A percentile compares a stretch with the other conserved stretches of the same genome.
These are phyloP conservation scores for Cyaniris semiargus DNA, from an alignment of 2,888 invertebrate species.

Conservation along the genomic window DNA sequence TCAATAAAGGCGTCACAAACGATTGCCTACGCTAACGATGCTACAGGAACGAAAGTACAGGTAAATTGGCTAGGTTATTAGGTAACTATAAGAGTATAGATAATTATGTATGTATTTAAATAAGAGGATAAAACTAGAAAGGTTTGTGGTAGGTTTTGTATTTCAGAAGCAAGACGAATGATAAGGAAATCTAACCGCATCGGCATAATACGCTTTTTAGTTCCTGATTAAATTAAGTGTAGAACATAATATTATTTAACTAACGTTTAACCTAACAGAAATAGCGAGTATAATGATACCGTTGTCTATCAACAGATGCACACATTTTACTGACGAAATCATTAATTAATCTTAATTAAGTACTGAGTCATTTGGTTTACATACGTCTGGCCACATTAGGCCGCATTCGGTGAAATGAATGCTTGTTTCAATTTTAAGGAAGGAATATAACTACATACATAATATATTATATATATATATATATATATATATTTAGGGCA, in stretches of 20 bases:
- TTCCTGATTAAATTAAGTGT: not conserved
- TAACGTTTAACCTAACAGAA: not conserved
- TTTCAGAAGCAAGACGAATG: not conserved
- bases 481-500: too few species aligned
- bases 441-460: too few species aligned
- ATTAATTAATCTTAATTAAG: not conserved
- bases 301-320: slow-evolving; percentile 5
- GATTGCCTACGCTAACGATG: not conserved
- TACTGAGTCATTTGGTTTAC: not conserved
- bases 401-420: not conserved
- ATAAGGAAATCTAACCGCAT: not conserved
- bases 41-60: not conserved
- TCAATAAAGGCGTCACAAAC: not conserved
- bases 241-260: not conserved
- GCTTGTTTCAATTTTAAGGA: not conserved
- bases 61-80: not conserved
- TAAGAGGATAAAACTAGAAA: too few species aligned
- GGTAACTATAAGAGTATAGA: too few species aligned
- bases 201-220: not conserved
- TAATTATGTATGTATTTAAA: too few species aligned
- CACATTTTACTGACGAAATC: not conserved
- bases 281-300: not conserved
- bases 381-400: not conserved
- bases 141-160: not conserved
- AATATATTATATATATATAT: too few species aligned